phyloP scores from a whole-genome alignment of 2,888 invertebrate genomes.

The Hydropsyche betteni region DNA sequence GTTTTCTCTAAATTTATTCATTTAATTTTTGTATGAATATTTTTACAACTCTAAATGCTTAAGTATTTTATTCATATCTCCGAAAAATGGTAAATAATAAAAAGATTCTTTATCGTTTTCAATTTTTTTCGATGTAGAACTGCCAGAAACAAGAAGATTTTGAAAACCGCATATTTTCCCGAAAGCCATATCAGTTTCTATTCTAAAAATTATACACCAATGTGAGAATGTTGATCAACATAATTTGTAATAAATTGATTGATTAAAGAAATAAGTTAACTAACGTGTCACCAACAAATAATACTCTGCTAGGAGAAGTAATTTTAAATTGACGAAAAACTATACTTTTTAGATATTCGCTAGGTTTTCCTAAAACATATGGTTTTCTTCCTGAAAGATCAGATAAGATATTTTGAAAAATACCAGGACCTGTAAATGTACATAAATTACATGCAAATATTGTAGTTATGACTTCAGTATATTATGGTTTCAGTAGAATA shows the following conservation, averaged over 20 bases:
- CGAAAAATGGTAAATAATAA: constrained; percentile 43
- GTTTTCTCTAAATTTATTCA: no score
- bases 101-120: constrained; percentile 30
- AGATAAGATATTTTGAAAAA: constrained; percentile 53
- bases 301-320: constrained; percentile 53
- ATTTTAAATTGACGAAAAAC: constrained; percentile 53
- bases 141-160: constrained; percentile 44
- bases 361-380: constrained; percentile 55
- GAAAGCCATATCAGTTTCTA: constrained; percentile 55
- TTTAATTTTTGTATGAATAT: no score
- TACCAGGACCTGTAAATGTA: constrained; percentile 53
- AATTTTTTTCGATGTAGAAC: constrained; percentile 25
- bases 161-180: constrained; percentile 50
- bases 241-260: no score
- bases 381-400: constrained; percentile 53
- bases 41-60: neutral
- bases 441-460: neutral
- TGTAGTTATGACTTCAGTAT: no score
- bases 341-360: constrained; percentile 53
- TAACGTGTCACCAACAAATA: constrained; percentile 57
- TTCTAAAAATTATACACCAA: constrained; percentile 52
- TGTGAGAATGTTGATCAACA: no score
- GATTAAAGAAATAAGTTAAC: constrained; percentile 39
- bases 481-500: neutral
- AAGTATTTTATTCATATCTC: constrained; percentile 34